Conservation (phyloP, 2,888 invertebrate species). For the Chalcosyrphus nemorum region DNA sequence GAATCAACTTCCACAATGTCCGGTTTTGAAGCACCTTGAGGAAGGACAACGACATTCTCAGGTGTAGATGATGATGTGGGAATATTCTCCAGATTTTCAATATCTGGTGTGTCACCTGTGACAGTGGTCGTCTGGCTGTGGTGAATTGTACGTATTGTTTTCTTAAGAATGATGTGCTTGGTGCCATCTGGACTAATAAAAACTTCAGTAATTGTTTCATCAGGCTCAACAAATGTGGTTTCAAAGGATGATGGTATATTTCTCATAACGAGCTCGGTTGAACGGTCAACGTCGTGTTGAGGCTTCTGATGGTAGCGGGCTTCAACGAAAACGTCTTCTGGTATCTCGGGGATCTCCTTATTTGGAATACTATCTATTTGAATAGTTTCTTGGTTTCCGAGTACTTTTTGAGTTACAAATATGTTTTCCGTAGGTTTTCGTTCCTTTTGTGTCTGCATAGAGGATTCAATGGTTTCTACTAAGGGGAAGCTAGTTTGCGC, state of each 20-base stretch:
- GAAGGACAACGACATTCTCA: conserved; percentile 55
- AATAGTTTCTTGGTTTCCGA: conserved; percentile 87
- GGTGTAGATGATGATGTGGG: neutral
- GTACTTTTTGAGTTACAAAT: conserved; percentile 85
- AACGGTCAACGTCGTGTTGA: conserved; percentile 83
- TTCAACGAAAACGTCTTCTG: conserved; percentile 87
- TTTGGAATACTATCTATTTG: conserved; percentile 87
- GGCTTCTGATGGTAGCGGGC: conserved; percentile 87
- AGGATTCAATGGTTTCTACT: conserved; percentile 78
- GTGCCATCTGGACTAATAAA: conserved; percentile 91
- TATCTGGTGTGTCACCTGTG: conserved; percentile 78
- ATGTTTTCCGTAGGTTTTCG: conserved; percentile 85
- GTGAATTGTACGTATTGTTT: conserved; percentile 85
- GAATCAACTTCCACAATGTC: conserved; percentile 79
- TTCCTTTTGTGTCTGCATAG: conserved; percentile 81
- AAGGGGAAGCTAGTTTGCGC: conserved; percentile 85
- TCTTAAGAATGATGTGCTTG: conserved; percentile 90
- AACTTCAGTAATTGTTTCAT: conserved; percentile 91
- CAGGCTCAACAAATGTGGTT: conserved; percentile 91
- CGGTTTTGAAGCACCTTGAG: conserved; percentile 78
- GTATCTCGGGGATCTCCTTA: conserved; percentile 83
- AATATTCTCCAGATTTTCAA: conserved; percentile 81
- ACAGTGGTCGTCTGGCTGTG: neutral
- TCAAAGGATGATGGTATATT: conserved; percentile 90
- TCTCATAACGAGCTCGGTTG: conserved; percentile 88